Evolutionary conservation across 2,797 vertebrate species (phyloP).

Genomic region (Coregonus suidteri): DNA sequence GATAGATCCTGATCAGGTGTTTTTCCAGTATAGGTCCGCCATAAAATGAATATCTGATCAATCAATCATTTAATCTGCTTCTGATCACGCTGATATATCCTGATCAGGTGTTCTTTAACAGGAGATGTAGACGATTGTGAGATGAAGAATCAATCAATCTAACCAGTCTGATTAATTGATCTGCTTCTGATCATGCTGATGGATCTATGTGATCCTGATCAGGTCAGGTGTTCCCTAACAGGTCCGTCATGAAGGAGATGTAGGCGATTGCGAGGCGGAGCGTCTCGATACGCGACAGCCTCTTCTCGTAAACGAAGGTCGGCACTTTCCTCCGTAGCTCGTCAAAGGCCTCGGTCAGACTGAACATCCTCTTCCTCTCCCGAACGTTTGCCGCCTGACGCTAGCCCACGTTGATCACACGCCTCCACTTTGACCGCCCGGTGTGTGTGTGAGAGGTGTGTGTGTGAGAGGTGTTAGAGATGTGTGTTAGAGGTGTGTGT

Average conservation of each 20-base stretch:
- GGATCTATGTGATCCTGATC: background rate
- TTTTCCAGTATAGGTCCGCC: background rate
- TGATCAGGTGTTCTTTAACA: conserved; percentile 76
- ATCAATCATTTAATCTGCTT: background rate
- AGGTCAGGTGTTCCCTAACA: conserved; percentile 76
- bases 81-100: background rate
- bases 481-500: too few species aligned
- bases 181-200: background rate
- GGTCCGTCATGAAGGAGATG: conserved; percentile 95
- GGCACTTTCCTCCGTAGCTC: conserved; percentile 91
- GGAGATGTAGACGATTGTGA: conserved; percentile 19
- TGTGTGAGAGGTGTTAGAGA: too few species aligned
- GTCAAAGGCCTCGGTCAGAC: conserved; percentile 95
- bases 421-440: conserved; percentile 82
- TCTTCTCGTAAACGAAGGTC: conserved; percentile 96
- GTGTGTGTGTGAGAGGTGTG: conserved; percentile 4
- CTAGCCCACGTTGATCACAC: conserved; percentile 90
- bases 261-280: conserved; percentile 93
- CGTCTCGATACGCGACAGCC: conserved; percentile 93
- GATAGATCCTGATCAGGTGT: background rate
- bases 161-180: conserved; percentile 54
- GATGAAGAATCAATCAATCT: too few species aligned
- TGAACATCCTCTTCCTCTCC: conserved; percentile 93
- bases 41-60: background rate
- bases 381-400: conserved; percentile 92